Evolutionary conservation across 1,140 invertebrate species (phyloP).

Genomic region (Sminthurinus signatus): DNA sequence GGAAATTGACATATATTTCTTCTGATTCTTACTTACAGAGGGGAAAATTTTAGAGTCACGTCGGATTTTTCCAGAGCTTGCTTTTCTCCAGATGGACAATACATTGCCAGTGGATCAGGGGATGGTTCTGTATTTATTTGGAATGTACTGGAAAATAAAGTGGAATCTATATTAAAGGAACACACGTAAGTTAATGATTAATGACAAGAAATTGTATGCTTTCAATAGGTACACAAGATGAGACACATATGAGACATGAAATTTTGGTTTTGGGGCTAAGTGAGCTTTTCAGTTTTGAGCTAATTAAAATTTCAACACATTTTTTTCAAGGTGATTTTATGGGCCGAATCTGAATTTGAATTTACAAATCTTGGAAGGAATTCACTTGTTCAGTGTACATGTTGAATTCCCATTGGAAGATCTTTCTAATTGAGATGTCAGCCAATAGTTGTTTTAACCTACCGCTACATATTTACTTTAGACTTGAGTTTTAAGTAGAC

Average conservation of each 20-base stretch:
- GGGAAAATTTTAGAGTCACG: slow-evolving; percentile 88
- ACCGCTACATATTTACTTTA: too few relatives aligned
- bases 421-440: too few relatives aligned
- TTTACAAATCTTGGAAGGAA: too few relatives aligned
- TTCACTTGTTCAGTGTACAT: too few relatives aligned
- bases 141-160: slow-evolving; percentile 68
- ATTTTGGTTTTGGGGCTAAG: not conserved
- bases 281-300: not conserved
- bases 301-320: not conserved
- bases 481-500: too few relatives aligned
- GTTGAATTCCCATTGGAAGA: too few relatives aligned
- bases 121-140: slow-evolving; percentile 88
- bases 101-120: slow-evolving; percentile 78
- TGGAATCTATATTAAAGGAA: slow-evolving; percentile 75
- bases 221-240: not conserved
- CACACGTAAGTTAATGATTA: slow-evolving; percentile 63
- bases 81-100: slow-evolving; percentile 83
- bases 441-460: too few relatives aligned
- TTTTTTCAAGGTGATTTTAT: not conserved
- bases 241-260: not conserved
- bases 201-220: not conserved
- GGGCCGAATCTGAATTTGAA: not conserved
- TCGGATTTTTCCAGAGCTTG: slow-evolving; percentile 88
- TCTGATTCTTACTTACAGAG: too few relatives aligned
- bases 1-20: too few relatives aligned